These are phyloP conservation scores for Zaprionus davidi DNA, from an alignment of 1,140 invertebrate species.

Conservation along the genomic window DNA sequence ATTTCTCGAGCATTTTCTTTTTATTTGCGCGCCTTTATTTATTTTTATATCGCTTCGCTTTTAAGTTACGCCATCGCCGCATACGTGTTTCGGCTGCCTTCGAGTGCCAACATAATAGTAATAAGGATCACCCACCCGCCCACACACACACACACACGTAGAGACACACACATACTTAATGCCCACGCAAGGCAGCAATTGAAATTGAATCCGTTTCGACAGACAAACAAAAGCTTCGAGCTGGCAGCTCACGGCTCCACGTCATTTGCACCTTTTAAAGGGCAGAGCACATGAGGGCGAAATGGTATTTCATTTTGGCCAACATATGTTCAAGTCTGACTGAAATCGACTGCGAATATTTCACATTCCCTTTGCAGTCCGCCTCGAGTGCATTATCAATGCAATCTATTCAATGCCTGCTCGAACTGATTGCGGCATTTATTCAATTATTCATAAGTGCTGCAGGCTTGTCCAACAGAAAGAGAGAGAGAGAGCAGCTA, in stretches of 20 bases:
- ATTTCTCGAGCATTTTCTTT: slow-evolving; percentile 63
- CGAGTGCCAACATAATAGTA: slow-evolving; percentile 41
- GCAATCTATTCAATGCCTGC: slow-evolving; percentile 2
- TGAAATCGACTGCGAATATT: neutral
- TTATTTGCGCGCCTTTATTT: slow-evolving; percentile 59
- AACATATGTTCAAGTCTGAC: neutral
- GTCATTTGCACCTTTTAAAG: slow-evolving; percentile 12
- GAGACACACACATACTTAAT: neutral
- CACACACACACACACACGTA: neutral
- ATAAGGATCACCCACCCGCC: neutral
- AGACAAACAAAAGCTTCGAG: neutral
- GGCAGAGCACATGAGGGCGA: neutral
- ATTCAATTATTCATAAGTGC: slow-evolving; percentile 14
- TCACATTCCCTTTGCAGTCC: neutral
- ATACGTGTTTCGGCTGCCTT: slow-evolving; percentile 34
- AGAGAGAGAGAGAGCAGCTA: neutral
- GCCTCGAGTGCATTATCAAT: neutral
- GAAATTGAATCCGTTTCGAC: slow-evolving; percentile 56
- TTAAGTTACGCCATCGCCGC: slow-evolving; percentile 57
- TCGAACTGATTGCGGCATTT: slow-evolving; percentile 7
- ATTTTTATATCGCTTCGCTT: slow-evolving; percentile 61
- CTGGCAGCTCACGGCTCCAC: neutral
- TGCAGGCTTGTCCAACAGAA: neutral
- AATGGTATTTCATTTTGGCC: neutral
- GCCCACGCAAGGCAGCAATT: slow-evolving; percentile 43